Percentiles rank a stretch among this genome's conserved stretches.
phyloP scores from a whole-genome alignment of 2,113 vertebrate species.

The Serilophus lunatus region DNA sequence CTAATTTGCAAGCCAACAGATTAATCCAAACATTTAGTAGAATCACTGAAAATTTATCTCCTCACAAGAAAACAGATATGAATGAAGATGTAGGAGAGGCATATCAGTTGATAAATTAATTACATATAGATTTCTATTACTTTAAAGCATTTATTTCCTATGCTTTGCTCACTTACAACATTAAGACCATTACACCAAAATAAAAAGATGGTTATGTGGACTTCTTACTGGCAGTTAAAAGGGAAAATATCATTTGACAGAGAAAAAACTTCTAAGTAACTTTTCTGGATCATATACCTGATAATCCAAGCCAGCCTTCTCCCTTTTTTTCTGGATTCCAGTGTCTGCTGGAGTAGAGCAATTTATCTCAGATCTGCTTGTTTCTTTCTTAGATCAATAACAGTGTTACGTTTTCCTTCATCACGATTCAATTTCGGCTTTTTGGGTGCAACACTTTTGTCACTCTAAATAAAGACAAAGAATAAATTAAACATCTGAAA shows the following conservation, averaged over 20 bases:
- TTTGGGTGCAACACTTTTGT: constrained; percentile 86
- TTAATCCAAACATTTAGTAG: background rate
- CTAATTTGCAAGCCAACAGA: background rate
- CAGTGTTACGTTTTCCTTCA: constrained; percentile 79
- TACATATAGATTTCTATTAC: background rate
- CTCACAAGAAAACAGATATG: background rate
- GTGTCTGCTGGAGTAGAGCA: constrained; percentile 74
- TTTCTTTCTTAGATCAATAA: constrained; percentile 80
- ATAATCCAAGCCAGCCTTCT: constrained; percentile 85
- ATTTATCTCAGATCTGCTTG: constrained; percentile 79
- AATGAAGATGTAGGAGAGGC: background rate
- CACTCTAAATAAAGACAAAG: constrained; percentile 70
- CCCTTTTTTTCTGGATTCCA: constrained; percentile 82
- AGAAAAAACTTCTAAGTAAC: background rate
- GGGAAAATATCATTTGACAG: background rate
- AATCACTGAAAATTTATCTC: background rate
- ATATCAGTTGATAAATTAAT: background rate
- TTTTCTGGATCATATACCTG: constrained; percentile 70
- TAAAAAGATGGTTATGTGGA: background rate
- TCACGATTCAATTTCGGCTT: constrained; percentile 82
- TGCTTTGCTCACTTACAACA: background rate
- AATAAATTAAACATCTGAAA: background rate
- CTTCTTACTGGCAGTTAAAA: background rate
- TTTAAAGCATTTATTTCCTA: background rate
- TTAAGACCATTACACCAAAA: background rate